phyloP scores from a whole-genome alignment of 2,888 invertebrate genomes.

The Yponomeuta cagnagella region DNA sequence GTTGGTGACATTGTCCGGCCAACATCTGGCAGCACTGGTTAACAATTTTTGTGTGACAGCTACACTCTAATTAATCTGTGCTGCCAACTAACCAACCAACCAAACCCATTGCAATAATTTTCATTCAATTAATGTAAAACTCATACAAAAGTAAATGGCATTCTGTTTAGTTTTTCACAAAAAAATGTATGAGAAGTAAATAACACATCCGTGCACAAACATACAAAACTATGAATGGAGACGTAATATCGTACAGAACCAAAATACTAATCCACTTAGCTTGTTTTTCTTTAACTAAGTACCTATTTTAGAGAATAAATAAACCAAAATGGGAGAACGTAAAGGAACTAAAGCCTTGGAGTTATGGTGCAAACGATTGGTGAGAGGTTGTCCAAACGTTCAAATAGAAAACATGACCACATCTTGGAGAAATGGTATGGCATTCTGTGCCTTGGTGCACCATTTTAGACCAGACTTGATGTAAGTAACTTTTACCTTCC shows the following conservation, averaged over 20 bases:
- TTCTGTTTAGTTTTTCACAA: no score
- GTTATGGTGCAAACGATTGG: conserved; percentile 92
- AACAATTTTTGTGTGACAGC: background rate
- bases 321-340: conserved; percentile 81
- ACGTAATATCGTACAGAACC: background rate
- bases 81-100: background rate
- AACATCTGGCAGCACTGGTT: background rate
- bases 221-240: background rate
- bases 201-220: background rate
- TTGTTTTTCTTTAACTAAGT: no score
- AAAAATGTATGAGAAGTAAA: background rate
- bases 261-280: background rate
- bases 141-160: background rate
- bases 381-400: conserved; percentile 92
- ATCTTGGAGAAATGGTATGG: conserved; percentile 95
- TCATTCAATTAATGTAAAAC: background rate
- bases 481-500: conserved; percentile 77
- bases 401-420: conserved; percentile 96
- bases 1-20: no score
- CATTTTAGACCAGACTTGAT: conserved; percentile 96
- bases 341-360: conserved; percentile 93
- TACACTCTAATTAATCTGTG: background rate
- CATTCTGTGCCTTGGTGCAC: conserved; percentile 97
- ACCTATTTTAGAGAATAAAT: background rate
- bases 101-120: background rate